A percentile compares a stretch with the other conserved stretches of the same genome.
Conservation (phyloP, 2,888 invertebrate genomes). For the Ommatoiulus sabulosus region DNA sequence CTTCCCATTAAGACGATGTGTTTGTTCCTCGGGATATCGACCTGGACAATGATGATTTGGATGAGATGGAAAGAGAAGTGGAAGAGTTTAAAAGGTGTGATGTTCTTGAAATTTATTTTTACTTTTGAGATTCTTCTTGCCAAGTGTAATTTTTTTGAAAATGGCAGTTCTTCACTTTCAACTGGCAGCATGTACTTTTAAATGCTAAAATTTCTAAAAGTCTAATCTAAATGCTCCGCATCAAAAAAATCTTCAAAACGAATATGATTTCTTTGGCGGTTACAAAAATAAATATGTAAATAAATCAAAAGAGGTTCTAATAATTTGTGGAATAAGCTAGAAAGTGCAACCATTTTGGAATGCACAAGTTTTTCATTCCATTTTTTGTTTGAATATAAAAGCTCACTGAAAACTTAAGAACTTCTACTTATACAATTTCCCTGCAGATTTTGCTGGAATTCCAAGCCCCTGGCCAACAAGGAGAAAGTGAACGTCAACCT, state of each 20-base stretch:
- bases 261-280: too few relatives aligned
- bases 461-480: slow-evolving; percentile 81
- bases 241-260: too few relatives aligned
- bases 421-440: not conserved
- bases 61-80: slow-evolving; percentile 83
- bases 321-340: too few relatives aligned
- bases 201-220: not conserved
- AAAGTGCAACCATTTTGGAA: too few relatives aligned
- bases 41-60: slow-evolving; percentile 81
- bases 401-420: not conserved
- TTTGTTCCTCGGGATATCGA: slow-evolving; percentile 84
- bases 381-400: too few relatives aligned
- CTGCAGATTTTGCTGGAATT: slow-evolving; percentile 79
- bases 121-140: too few relatives aligned
- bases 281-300: too few relatives aligned
- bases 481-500: slow-evolving; percentile 84
- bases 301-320: too few relatives aligned
- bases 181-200: too few relatives aligned
- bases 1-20: slow-evolving; percentile 74
- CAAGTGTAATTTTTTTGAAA: not conserved
- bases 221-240: too few relatives aligned
- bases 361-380: too few relatives aligned
- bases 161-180: too few relatives aligned
- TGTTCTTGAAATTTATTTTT: not conserved
- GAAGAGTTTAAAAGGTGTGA: slow-evolving; percentile 83